Conservation (phyloP, 2,113 vertebrate genomes). For the Laticauda laticaudata region DNA sequence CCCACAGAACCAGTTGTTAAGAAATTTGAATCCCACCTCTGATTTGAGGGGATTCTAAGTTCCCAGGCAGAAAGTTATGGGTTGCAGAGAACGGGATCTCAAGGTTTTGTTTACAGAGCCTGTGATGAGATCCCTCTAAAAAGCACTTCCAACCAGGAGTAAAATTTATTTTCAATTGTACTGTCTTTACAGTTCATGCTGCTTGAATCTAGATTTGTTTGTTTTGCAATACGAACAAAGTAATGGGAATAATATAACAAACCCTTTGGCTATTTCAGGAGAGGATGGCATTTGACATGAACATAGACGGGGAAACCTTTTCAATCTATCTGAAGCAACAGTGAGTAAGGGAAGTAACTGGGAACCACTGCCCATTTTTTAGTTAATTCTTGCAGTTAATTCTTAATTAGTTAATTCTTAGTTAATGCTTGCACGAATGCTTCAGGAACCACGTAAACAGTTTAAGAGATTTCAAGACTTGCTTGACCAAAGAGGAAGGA, state of each 20-base stretch:
- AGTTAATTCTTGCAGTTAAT: too few species aligned
- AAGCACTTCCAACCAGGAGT: not conserved
- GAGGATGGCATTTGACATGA: slow-evolving; percentile 45
- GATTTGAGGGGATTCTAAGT: too few species aligned
- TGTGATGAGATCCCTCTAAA: not conserved
- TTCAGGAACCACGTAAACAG: not conserved
- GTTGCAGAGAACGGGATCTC: too few species aligned
- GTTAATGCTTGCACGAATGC: too few species aligned
- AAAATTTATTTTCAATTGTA: not conserved
- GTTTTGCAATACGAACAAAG: not conserved
- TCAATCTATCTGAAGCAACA: slow-evolving; percentile 59
- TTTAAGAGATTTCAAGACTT: too few species aligned
- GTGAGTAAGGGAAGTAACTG: slow-evolving; percentile 30
- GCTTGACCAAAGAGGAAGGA: not conserved
- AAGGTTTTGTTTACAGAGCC: too few species aligned
- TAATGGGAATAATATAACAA: not conserved
- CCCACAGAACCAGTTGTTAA: too few species aligned
- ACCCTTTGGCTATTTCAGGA: not conserved
- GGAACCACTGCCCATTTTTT: not conserved
- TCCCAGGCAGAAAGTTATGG: too few species aligned
- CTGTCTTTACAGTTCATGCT: not conserved
- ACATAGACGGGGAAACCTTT: slow-evolving; percentile 40
- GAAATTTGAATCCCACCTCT: too few species aligned
- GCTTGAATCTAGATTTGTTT: not conserved
- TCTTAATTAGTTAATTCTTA: too few species aligned